These are phyloP conservation scores for Anhinga rufa DNA, from an alignment of 2,113 vertebrate genomes.

Conservation along the genomic window DNA sequence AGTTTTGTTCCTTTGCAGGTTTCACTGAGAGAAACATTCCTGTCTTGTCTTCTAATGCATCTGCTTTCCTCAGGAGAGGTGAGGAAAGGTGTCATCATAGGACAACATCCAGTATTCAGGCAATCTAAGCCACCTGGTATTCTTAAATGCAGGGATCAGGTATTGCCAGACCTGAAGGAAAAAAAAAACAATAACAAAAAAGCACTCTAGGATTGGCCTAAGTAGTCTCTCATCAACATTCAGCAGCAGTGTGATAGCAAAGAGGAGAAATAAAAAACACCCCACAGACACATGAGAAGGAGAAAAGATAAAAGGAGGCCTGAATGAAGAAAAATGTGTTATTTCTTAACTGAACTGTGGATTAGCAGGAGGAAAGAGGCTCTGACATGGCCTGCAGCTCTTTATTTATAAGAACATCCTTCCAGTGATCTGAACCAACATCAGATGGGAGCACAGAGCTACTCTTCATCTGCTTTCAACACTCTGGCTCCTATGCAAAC, in stretches of 20 bases:
- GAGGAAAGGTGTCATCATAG: background rate
- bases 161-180: background rate
- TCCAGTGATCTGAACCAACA: slow-evolving; percentile 4
- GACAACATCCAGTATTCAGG: background rate
- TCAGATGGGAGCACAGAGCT: background rate
- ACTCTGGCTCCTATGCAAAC: background rate
- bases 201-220: background rate
- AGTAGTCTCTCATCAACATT: slow-evolving; percentile 23
- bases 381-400: slow-evolving; percentile 31
- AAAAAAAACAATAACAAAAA: background rate
- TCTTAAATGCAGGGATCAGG: background rate
- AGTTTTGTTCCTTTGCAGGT: background rate
- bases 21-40: background rate
- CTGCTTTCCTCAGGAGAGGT: background rate
- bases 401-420: slow-evolving; percentile 12
- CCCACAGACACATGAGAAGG: background rate
- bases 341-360: slow-evolving; percentile 25
- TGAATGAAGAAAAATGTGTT: slow-evolving; percentile 27
- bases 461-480: background rate
- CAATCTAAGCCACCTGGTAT: background rate
- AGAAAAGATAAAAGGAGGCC: slow-evolving; percentile 39
- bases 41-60: background rate
- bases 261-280: background rate
- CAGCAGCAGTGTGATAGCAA: background rate
- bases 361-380: background rate